Conservation (phyloP, 2,888 invertebrate genomes). For the Vesta saturnalis region DNA sequence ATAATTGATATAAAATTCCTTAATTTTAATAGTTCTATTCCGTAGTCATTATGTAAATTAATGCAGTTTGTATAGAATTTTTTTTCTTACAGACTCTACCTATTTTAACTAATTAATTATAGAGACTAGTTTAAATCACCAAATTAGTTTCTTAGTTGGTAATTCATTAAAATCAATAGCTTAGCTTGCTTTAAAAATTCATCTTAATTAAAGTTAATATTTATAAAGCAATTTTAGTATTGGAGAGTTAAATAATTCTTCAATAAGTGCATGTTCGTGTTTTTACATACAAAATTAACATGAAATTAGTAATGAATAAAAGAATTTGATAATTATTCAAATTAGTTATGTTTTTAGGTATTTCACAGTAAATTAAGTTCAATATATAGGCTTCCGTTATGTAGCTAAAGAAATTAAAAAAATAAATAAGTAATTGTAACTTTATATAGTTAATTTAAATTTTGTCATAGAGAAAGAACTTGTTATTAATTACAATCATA, state of each 20-base stretch:
- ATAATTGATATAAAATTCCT: constrained; percentile 11
- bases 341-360: not conserved
- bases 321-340: constrained; percentile 12
- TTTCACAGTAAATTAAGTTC: not conserved
- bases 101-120: constrained; percentile 11
- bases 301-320: constrained; percentile 5
- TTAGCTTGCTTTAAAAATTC: not conserved
- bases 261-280: constrained; percentile 6
- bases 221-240: no score
- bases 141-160: constrained; percentile 10
- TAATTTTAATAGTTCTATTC: constrained; percentile 2
- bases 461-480: not conserved
- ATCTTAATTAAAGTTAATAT: constrained; percentile 2
- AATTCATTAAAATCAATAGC: constrained; percentile 9
- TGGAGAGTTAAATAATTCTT: not conserved
- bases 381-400: not conserved
- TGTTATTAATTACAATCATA: constrained; percentile 7
- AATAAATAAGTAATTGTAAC: not conserved
- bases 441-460: not conserved
- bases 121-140: not conserved
- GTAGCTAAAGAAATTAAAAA: not conserved
- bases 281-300: not conserved
- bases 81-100: not conserved
- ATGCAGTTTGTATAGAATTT: not conserved
- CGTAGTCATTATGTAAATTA: not conserved